Evolutionary conservation across 1,140 invertebrate species (phyloP).

Genomic region (Hycleus phaleratus): DNA sequence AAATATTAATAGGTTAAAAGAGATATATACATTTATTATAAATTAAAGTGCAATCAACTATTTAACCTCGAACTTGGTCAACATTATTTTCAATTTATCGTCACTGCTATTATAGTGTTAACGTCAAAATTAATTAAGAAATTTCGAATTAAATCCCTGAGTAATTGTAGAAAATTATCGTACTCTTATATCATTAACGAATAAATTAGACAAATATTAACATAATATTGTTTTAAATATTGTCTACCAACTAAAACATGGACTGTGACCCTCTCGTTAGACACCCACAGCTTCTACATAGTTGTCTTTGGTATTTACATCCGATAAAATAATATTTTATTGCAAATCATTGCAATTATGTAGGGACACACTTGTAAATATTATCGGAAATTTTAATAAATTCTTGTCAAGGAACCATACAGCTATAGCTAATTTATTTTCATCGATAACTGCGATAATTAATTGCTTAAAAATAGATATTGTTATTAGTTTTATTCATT

Average conservation of each 20-base stretch:
- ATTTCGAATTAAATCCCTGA: background rate
- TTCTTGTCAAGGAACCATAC: too few species aligned
- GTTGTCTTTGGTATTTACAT: constrained; percentile 33
- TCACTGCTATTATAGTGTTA: background rate
- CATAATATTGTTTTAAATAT: too few species aligned
- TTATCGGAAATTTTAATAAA: constrained; percentile 13
- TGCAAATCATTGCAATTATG: constrained; percentile 36
- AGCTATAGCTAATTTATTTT: too few species aligned
- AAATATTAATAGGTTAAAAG: constrained; percentile 8
- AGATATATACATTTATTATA: background rate
- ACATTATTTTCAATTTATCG: background rate
- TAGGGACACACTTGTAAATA: constrained; percentile 31
- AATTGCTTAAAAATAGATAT: too few species aligned
- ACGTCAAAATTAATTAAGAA: background rate
- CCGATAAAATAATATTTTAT: constrained; percentile 39
- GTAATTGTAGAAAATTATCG: background rate
- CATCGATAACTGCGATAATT: too few species aligned
- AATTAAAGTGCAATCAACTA: background rate
- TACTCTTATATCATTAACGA: too few species aligned
- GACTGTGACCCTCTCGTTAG: constrained; percentile 31
- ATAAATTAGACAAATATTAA: too few species aligned
- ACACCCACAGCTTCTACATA: constrained; percentile 35
- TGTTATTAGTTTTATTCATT: too few species aligned
- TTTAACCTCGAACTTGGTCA: background rate
- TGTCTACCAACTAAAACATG: background rate